Evolutionary conservation across 2,797 vertebrate species (phyloP).

Genomic region (Ibycter americanus): DNA sequence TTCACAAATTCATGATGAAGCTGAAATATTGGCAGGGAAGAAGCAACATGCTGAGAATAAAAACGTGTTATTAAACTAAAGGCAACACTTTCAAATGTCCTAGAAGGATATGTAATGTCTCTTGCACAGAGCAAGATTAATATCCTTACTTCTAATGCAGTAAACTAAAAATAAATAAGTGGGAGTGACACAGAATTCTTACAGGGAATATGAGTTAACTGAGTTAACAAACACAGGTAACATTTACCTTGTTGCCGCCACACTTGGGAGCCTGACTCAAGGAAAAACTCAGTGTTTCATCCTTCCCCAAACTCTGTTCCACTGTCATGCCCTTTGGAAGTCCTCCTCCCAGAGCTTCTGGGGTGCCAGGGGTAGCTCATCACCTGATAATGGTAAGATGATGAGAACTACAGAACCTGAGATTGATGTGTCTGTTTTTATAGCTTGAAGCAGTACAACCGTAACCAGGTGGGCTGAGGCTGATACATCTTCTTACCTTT

Average conservation of each 20-base stretch:
- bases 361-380: not conserved
- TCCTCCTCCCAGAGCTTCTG: not conserved
- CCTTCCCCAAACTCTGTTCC: not conserved
- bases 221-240: not conserved
- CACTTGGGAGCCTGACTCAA: not conserved
- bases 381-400: not conserved
- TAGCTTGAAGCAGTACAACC: not conserved
- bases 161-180: not conserved
- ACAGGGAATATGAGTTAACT: not conserved
- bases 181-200: not conserved
- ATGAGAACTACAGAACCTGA: not conserved
- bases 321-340: not conserved
- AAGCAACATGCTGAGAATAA: conserved; percentile 41
- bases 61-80: conserved; percentile 45
- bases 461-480: not conserved
- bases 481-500: not conserved
- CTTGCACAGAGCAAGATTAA: not conserved
- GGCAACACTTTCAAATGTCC: not conserved
- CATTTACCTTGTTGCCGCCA: not conserved
- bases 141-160: not conserved
- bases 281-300: not conserved
- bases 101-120: not conserved
- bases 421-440: not conserved
- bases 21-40: conserved; percentile 17
- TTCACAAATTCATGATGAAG: conserved; percentile 47